Evolutionary conservation across 2,113 vertebrate species (phyloP), one percentile per base, ranked within the genome.

Genomic region (Osmerus eperlanus): DNA sequence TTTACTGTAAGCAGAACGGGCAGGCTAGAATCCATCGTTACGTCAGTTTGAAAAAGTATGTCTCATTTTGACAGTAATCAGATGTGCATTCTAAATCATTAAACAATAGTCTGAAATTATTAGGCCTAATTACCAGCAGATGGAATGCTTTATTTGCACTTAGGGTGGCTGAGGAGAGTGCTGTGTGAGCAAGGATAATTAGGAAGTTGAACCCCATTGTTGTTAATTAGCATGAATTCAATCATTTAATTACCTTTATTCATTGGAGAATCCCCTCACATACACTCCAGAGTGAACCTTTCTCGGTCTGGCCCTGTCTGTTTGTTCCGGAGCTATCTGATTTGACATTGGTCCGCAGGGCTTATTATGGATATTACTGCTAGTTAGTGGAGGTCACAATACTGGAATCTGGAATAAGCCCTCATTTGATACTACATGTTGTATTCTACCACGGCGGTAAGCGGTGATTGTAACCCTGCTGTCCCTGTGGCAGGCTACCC

Each of bases 191-290:
- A 95, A 94, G 94, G 97, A 99, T 98, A 98, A 99, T 98, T 98
- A 99, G 96, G 94, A 98, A 97, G 95, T 97, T 97, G 96, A 98
- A 97, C 96, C 95, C 96, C 97, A 96, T 94, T 90, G 90, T 96
- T 95, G 96, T 97, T 98, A 99, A 97, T 98, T 98, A 96, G 94
- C 93, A 93, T 94, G 94, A 95, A 96, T 97, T 94, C 94, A 99
- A 97, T 98, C 96, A 98, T 98, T 98, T 96, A 94, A 99, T 98
- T 98, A 98, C 95, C 95, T 96, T 94, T 95, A 97, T 97, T 95
- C 95, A 96, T 95, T 93, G 92, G 85, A 91, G 89, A 85, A 88
- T 89, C 88, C 82, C 80, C 81, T 85, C 77, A 78, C 81, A 85
- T 84, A 80, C 84, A 71, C 80, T 84, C 64, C 72, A 62, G 77